phyloP scores from a whole-genome alignment of 1,140 invertebrate genomes.

The Microplitis demolitor region DNA sequence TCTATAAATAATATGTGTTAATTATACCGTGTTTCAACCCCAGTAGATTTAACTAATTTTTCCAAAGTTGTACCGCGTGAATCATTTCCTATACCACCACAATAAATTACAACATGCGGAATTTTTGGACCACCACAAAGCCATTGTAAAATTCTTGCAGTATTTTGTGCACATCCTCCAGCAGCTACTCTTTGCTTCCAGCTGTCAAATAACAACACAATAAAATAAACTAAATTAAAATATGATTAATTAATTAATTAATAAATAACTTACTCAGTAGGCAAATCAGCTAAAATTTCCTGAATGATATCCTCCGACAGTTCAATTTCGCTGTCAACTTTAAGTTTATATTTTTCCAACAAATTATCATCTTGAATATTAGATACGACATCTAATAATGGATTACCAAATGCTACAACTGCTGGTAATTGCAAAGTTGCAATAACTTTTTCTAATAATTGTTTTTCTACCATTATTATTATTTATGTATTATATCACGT shows the following conservation, averaged over 20 bases:
- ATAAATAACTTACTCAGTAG: conserved; percentile 41
- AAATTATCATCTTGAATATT: conserved; percentile 58
- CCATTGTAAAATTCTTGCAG: conserved; percentile 63
- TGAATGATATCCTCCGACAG: conserved; percentile 49
- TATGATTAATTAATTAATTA: conserved; percentile 12
- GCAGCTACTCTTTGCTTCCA: conserved; percentile 40
- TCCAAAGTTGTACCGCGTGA: conserved; percentile 51
- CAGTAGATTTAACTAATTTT: conserved; percentile 50
- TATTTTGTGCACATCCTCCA: conserved; percentile 64
- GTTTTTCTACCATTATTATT: conserved; percentile 39
- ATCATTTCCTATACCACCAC: conserved; percentile 62
- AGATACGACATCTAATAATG: conserved; percentile 68
- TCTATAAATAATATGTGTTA: neutral
- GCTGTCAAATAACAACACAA: conserved; percentile 13
- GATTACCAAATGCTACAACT: conserved; percentile 67
- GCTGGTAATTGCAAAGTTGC: conserved; percentile 36
- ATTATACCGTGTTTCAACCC: conserved; percentile 56
- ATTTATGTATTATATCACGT: too few species aligned
- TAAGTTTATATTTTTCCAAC: conserved; percentile 64
- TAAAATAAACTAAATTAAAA: conserved; percentile 7
- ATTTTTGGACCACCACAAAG: conserved; percentile 47
- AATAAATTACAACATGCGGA: conserved; percentile 47
- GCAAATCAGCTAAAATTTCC: conserved; percentile 45
- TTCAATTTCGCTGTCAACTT: conserved; percentile 60
- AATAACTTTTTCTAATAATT: conserved; percentile 33